Evolutionary conservation across 2,113 vertebrate species (phyloP).

Genomic region (Amphiprion percula): DNA sequence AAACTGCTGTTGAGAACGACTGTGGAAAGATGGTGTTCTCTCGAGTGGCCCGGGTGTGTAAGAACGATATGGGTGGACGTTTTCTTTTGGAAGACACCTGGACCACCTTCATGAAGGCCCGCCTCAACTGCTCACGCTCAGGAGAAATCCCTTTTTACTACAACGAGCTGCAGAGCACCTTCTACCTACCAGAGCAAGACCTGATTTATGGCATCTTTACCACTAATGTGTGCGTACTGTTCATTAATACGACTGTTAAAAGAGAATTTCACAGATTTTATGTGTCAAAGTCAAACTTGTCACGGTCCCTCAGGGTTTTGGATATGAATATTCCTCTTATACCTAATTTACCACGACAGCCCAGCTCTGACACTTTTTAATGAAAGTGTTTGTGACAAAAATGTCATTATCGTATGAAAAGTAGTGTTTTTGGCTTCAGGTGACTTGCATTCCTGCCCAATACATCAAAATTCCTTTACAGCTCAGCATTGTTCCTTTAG

Average conservation of each 20-base stretch:
- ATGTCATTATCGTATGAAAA: no score
- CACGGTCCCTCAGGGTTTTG: no score
- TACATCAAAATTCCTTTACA: background rate
- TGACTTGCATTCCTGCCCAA: background rate
- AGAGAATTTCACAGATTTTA: background rate
- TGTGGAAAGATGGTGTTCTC: conserved; percentile 95
- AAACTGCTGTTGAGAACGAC: conserved; percentile 94
- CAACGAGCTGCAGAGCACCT: conserved; percentile 95
- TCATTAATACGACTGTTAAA: background rate
- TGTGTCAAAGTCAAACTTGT: background rate
- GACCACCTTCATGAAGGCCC: conserved; percentile 98
- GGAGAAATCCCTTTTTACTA: conserved; percentile 97
- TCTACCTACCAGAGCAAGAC: conserved; percentile 92
- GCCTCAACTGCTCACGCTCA: conserved; percentile 94
- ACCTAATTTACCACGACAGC: no score
- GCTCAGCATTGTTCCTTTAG: background rate
- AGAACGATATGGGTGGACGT: conserved; percentile 95
- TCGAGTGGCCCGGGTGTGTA: conserved; percentile 93
- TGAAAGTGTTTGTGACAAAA: no score
- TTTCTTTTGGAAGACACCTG: conserved; percentile 97
- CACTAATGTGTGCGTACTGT: conserved; percentile 91
- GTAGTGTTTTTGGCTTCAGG: background rate
- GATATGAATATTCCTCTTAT: no score
- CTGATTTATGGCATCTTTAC: conserved; percentile 97
- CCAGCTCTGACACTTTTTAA: no score